Conservation (phyloP, 2,113 vertebrate genomes). For the Paralichthys olivaceus region DNA sequence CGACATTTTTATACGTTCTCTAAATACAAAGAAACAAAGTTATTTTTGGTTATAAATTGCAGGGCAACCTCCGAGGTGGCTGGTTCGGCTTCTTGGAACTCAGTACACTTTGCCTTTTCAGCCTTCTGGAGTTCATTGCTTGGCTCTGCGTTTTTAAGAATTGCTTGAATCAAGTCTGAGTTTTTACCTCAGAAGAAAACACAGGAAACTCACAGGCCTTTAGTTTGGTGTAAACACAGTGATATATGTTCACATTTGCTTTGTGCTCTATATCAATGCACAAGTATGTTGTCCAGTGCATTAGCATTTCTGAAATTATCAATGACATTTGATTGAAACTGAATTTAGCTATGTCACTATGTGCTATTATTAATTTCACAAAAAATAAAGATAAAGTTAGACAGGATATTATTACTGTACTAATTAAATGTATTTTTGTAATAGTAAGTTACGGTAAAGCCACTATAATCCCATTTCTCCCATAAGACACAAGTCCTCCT, state of each 20-base stretch:
- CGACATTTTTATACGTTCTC: neutral
- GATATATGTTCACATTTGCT: neutral
- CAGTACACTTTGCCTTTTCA: neutral
- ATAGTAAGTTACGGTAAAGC: too few species aligned
- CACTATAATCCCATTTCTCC: too few species aligned
- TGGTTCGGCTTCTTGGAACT: neutral
- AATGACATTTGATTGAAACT: too few species aligned
- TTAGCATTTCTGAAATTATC: too few species aligned
- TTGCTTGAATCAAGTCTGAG: neutral
- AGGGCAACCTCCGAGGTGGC: neutral
- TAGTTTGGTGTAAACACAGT: neutral
- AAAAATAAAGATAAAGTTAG: too few species aligned
- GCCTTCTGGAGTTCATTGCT: neutral
- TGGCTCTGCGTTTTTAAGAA: neutral
- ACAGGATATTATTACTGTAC: too few species aligned
- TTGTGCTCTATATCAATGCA: neutral
- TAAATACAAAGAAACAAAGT: neutral
- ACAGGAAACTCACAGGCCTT: neutral
- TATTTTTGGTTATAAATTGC: neutral
- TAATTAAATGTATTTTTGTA: too few species aligned
- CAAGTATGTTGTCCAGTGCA: neutral
- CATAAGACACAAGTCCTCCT: too few species aligned
- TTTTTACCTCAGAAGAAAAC: neutral
- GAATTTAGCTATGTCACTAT: too few species aligned
- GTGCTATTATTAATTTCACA: too few species aligned